A percentile compares a stretch with the other conserved stretches of the same genome.
Evolutionary conservation across 1,140 invertebrate species (phyloP).

Genomic region (Lithobius niger): DNA sequence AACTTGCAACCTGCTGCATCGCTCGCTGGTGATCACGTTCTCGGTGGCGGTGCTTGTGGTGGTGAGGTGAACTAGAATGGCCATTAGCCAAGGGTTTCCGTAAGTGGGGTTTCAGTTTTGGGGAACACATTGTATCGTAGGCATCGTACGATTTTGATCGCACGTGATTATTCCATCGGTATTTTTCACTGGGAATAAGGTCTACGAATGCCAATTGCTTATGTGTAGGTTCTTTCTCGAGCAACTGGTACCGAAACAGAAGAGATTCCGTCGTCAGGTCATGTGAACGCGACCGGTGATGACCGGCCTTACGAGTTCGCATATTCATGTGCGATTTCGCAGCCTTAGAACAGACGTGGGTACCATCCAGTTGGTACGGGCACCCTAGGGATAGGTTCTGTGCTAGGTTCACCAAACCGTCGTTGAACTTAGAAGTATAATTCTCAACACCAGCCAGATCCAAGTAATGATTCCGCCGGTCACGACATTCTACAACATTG

Average conservation of each 20-base stretch:
- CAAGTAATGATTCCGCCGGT: conserved; percentile 33
- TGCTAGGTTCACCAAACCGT: not conserved
- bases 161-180: not conserved
- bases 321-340: not conserved
- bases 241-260: conserved; percentile 32
- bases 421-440: conserved; percentile 22
- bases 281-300: conserved; percentile 36
- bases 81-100: conserved; percentile 14
- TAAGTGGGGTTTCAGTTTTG: conserved; percentile 16
- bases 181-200: conserved; percentile 9
- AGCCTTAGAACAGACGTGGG: conserved; percentile 14
- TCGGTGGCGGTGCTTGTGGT: conserved; percentile 45
- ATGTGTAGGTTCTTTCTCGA: conserved; percentile 24
- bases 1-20: conserved; percentile 46
- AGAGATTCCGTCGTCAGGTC: conserved; percentile 23
- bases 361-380: conserved; percentile 13
- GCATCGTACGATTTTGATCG: conserved; percentile 25
- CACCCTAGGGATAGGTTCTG: not conserved
- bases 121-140: conserved; percentile 12
- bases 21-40: conserved; percentile 52
- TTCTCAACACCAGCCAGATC: conserved; percentile 35
- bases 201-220: conserved; percentile 11
- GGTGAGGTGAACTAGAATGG: conserved; percentile 37
- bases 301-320: conserved; percentile 7
- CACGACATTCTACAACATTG: conserved; percentile 26